A percentile compares a stretch with the other conserved stretches of the same genome.
Evolutionary conservation across 2,888 invertebrate genomes (phyloP).

Genomic region (Carterocephalus palaemon): DNA sequence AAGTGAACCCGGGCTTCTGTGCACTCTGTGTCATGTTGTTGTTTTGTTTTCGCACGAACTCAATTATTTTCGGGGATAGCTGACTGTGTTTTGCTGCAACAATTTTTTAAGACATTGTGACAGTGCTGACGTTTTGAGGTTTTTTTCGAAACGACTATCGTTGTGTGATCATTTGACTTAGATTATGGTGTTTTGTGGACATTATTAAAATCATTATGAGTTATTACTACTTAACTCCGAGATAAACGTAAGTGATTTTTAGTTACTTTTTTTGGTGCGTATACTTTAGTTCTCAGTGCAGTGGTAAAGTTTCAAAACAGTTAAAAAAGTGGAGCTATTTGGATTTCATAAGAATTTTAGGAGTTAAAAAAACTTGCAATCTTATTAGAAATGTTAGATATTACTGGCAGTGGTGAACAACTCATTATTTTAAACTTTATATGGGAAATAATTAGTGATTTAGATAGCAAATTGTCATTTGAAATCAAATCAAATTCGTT

Average conservation of each 20-base stretch:
- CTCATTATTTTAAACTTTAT: no score
- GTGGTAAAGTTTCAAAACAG: conserved; percentile 6
- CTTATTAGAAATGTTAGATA: no score
- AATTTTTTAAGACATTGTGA: conserved; percentile 49
- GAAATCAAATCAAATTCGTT: no score
- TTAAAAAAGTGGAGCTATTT: no score
- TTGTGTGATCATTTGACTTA: conserved; percentile 52
- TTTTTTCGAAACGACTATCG: conserved; percentile 41
- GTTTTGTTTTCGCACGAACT: conserved; percentile 64
- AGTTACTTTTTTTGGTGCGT: conserved; percentile 1
- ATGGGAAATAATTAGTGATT: no score
- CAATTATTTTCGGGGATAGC: conserved; percentile 61
- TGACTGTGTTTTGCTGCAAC: conserved; percentile 56
- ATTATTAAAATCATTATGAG: conserved; percentile 44
- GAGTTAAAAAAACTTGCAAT: no score
- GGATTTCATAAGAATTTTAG: no score
- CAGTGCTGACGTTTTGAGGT: conserved; percentile 37
- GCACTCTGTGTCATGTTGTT: conserved; percentile 60
- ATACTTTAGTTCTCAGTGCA: not conserved
- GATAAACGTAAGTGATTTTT: conserved; percentile 49
- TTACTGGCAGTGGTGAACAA: no score
- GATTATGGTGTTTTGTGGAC: conserved; percentile 49
- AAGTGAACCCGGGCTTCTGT: conserved; percentile 54
- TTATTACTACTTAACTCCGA: conserved; percentile 39
- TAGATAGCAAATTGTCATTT: no score